Evolutionary conservation across 1,140 invertebrate species (phyloP), one percentile per base, ranked within the genome.

Genomic region (Sycobia sp.): DNA sequence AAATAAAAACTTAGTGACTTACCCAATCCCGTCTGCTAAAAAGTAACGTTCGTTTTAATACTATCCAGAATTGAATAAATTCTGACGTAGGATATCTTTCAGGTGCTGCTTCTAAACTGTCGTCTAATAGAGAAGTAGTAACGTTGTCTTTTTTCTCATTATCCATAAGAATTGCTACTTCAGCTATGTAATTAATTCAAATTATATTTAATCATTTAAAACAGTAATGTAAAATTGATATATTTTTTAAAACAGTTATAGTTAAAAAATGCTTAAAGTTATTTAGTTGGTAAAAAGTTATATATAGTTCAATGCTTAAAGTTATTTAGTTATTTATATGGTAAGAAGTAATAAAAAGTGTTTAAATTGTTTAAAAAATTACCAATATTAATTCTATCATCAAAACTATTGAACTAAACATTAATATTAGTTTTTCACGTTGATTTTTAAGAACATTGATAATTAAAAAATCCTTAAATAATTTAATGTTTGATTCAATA

Each of bases 11-110:
- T n/a, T n/a, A n/a, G n/a, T n/a, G n/a, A 49, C 25, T 85, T 77
- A 92, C 91, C 91, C 91, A 93, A 82, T 93, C 91, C 76, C 91
- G 82, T 70, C 88, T 83, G 68, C 91, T 93, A 83, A 93, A 93
- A 2, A 93, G 83, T 34, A 93, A 70, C 0, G 91, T 90, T 71
- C 91, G 81, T 69, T 89, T 91, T 4, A 93, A 77, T 46, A 93
- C 89, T 34, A 93, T 88, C 87, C 90, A 92, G 77, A 93, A 93
- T 78, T 93, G 91, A 44, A 82, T 85, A 0, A 87, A 82, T 78
- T 92, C 90, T 0, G 90, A 89, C 0, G 86, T 92, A 14, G 90
- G 88, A 76, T 93, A 93, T 44, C 91, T 84, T 43, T 86, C 84
- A 10, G 88, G 89, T 0, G 87, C 86, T 0, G 83, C 82, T 39